Conservation (phyloP, 2,888 invertebrate species). For the Helobdella robusta region DNA sequence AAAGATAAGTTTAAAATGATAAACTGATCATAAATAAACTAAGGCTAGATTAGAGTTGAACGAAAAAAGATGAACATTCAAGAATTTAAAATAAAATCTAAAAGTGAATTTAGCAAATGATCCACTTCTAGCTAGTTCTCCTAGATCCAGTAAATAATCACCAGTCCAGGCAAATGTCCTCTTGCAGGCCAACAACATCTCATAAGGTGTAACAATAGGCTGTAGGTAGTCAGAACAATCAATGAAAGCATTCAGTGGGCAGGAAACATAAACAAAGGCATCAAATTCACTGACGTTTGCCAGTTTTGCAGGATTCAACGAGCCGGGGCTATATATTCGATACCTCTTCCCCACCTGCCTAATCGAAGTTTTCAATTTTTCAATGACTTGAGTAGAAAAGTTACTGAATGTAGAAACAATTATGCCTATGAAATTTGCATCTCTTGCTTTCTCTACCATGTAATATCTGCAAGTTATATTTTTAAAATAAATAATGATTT, state of each 20-base stretch:
- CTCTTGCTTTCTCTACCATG: conserved; percentile 79
- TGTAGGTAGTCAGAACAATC: conserved; percentile 75
- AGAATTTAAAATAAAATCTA: no score
- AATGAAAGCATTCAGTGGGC: conserved; percentile 73
- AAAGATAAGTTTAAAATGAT: no score
- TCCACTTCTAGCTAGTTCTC: no score
- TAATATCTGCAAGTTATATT: conserved; percentile 53
- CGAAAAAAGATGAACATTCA: no score
- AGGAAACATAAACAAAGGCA: conserved; percentile 79
- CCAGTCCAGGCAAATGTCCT: conserved; percentile 52
- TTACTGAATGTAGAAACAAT: conserved; percentile 83
- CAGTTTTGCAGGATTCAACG: conserved; percentile 83
- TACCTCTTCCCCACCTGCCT: conserved; percentile 70
- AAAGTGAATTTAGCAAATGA: no score
- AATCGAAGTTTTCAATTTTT: conserved; percentile 64
- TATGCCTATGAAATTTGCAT: conserved; percentile 75
- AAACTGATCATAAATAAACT: no score
- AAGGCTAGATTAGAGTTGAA: no score
- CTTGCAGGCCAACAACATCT: conserved; percentile 67
- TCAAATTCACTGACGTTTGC: conserved; percentile 73
- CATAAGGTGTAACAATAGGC: conserved; percentile 81
- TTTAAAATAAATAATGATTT: neutral
- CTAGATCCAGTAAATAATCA: conserved; percentile 65
- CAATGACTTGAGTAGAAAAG: conserved; percentile 64
- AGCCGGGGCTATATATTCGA: conserved; percentile 84